A percentile compares a stretch with the other conserved stretches of the same genome.
phyloP scores from a whole-genome alignment of 2,113 vertebrate species.

The Propithecus coquereli region DNA sequence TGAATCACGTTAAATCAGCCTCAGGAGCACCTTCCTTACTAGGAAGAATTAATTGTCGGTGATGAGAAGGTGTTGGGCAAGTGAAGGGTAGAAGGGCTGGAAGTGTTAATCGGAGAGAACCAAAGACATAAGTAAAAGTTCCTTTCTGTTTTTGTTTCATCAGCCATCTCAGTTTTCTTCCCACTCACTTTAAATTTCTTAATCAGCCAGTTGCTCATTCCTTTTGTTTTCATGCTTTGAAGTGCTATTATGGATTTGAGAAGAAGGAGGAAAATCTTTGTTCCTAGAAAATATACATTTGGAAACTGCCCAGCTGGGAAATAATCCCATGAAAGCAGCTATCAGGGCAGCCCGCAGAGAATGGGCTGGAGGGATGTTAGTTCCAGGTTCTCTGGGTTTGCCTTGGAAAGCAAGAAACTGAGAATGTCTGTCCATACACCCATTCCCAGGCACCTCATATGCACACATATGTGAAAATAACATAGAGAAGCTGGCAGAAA shows the following conservation, averaged over 20 bases:
- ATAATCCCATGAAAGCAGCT: neutral
- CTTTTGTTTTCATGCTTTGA: neutral
- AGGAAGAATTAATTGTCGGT: neutral
- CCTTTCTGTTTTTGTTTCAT: neutral
- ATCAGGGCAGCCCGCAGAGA: neutral
- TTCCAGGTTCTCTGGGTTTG: neutral
- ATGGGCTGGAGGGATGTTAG: neutral
- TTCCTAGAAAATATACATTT: slow-evolving; percentile 23
- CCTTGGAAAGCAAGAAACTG: neutral
- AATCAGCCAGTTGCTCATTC: neutral
- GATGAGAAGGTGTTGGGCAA: neutral
- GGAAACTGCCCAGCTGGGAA: slow-evolving; percentile 4
- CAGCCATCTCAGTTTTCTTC: neutral
- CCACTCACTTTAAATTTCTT: slow-evolving; percentile 26
- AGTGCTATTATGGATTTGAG: neutral
- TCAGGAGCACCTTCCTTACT: neutral
- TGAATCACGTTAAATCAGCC: neutral
- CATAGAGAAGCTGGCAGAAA: neutral
- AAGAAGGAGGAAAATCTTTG: slow-evolving; percentile 6
- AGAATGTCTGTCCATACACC: neutral
- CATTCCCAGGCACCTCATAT: too few relatives aligned
- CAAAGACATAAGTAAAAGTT: neutral
- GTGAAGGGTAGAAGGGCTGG: neutral
- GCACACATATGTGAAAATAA: neutral
- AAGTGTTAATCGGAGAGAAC: neutral